Percentiles rank a stretch among this genome's conserved stretches.
phyloP scores from a whole-genome alignment of 2,113 vertebrate genomes.

The Monopterus albus region DNA sequence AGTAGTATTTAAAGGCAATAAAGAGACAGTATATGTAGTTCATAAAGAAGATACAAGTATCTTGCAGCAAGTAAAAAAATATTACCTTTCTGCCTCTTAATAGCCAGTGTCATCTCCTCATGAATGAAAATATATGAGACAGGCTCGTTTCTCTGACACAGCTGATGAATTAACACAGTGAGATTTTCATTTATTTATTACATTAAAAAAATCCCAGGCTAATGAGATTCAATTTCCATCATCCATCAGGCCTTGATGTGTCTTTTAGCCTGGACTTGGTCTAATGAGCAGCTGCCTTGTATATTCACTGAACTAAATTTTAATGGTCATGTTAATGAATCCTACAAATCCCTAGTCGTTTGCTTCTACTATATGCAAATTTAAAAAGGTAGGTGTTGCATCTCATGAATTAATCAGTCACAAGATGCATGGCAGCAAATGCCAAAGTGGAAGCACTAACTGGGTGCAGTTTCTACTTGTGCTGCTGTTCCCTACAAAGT shows the following conservation, averaged over 20 bases:
- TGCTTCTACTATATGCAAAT: background rate
- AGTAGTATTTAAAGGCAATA: background rate
- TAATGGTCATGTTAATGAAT: constrained; percentile 16
- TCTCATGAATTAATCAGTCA: background rate
- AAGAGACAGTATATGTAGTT: too few relatives aligned
- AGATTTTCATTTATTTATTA: constrained; percentile 56
- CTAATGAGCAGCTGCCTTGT: constrained; percentile 42
- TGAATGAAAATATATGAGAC: constrained; percentile 3
- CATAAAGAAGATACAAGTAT: too few relatives aligned
- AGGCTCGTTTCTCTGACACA: constrained; percentile 35
- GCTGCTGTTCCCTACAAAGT: background rate
- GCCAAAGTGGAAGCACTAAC: background rate
- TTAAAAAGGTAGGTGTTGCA: background rate
- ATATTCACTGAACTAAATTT: constrained; percentile 20
- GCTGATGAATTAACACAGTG: constrained; percentile 37
- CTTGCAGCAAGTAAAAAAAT: too few relatives aligned
- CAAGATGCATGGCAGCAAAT: too few relatives aligned
- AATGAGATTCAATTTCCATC: constrained; percentile 51
- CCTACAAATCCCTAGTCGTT: background rate
- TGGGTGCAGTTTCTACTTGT: background rate
- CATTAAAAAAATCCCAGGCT: constrained; percentile 45
- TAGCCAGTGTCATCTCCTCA: background rate
- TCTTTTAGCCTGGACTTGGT: constrained; percentile 16
- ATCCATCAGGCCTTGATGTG: constrained; percentile 38
- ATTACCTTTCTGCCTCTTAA: background rate